Percentiles rank a stretch among this genome's conserved stretches.
These are phyloP conservation scores for Eupithecia dodoneata DNA, from an alignment of 2,888 invertebrate genomes.

Conservation along the genomic window DNA sequence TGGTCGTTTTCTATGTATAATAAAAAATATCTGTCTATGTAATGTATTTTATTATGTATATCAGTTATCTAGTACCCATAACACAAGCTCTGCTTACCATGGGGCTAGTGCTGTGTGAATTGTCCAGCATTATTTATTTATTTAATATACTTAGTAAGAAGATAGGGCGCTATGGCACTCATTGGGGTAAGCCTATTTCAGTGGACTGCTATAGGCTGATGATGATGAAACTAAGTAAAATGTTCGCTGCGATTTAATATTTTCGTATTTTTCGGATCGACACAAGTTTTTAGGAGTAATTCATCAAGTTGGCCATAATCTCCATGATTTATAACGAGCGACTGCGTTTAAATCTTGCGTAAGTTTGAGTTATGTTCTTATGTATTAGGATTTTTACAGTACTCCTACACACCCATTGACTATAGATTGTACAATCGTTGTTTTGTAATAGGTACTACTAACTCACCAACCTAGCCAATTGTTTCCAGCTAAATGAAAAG, in stretches of 20 bases:
- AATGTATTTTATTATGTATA: too few relatives aligned
- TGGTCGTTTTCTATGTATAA: too few relatives aligned
- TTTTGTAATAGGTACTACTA: slow-evolving; percentile 18
- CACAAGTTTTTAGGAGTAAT: background rate
- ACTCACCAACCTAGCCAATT: slow-evolving; percentile 10
- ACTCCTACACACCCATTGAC: slow-evolving; percentile 34
- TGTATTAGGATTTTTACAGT: slow-evolving; percentile 39
- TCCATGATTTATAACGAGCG: background rate
- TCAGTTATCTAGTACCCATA: too few relatives aligned
- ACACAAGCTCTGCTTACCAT: too few relatives aligned
- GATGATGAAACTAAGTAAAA: too few relatives aligned
- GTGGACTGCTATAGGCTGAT: too few relatives aligned
- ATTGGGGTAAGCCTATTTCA: too few relatives aligned
- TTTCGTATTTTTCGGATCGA: background rate
- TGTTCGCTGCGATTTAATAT: background rate
- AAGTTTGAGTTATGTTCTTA: slow-evolving; percentile 18
- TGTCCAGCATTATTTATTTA: too few relatives aligned
- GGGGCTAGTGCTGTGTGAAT: too few relatives aligned
- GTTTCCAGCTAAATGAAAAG: background rate
- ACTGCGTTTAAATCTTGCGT: slow-evolving; percentile 9
- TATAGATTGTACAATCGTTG: slow-evolving; percentile 29
- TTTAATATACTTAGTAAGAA: too few relatives aligned
- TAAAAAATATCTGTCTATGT: too few relatives aligned
- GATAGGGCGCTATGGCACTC: too few relatives aligned
- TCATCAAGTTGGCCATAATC: background rate